Evolutionary conservation across 2,113 vertebrate genomes (phyloP).

Genomic region (Sus scrofa): DNA sequence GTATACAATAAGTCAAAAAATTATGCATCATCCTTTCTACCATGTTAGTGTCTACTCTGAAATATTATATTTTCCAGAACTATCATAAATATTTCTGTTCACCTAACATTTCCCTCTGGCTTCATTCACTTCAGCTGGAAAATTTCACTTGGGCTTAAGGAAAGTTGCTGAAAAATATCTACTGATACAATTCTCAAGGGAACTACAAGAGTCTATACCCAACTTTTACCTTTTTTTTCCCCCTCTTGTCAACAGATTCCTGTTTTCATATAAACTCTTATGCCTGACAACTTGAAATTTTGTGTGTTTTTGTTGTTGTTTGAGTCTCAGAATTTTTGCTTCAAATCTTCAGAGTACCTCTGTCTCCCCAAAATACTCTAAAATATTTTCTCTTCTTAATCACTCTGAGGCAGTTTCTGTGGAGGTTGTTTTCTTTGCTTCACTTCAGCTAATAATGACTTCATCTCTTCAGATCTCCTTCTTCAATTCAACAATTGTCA

Average conservation of each 20-base stretch:
- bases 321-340: background rate
- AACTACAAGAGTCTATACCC: background rate
- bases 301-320: background rate
- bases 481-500: background rate
- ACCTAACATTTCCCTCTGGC: background rate
- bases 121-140: conserved; percentile 22
- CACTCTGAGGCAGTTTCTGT: background rate
- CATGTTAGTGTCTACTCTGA: background rate
- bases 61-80: background rate
- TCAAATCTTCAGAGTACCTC: background rate
- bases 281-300: background rate
- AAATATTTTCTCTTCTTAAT: background rate
- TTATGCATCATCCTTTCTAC: background rate
- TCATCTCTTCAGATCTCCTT: background rate
- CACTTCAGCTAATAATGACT: background rate
- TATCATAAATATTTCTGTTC: background rate
- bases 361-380: background rate
- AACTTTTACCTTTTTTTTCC: background rate
- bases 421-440: background rate
- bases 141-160: background rate
- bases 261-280: background rate
- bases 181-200: background rate
- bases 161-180: conserved; percentile 19
- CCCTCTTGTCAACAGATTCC: background rate
- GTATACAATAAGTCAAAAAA: background rate